Base-by-base conservation (phyloP, 2,888 invertebrate species). In the Drosophila aldrichi region DNA sequence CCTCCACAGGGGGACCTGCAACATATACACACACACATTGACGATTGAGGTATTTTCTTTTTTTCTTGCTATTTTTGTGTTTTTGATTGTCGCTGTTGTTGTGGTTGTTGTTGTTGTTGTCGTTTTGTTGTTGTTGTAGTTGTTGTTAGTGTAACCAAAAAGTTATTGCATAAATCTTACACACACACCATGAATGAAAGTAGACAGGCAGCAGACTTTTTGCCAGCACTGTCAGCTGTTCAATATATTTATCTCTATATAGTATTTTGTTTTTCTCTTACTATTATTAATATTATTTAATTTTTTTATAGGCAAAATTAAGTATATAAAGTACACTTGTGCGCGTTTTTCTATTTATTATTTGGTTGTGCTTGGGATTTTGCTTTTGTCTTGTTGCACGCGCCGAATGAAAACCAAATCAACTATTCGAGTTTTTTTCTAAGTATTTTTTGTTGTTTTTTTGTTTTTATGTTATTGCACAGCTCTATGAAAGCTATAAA, bases 1-100 rank as follows among this genome's bases (percentile, higher is more conserved):
- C 98, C 94, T 97, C 97, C 95, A 98, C 98, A 93, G 98, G 97
- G 94, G 97, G 96, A 96, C 97, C 98, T 98, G 96, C 94, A 97
- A 96, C 92, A 93, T 92, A 93, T 91, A 91, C 86, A 91, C 84
- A 92, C 91, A 91, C 91, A 91, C 91, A 54, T 54, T 91, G 56
- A 56, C 86, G 87, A 77, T 92, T 91, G 90, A 91, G 79, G 82
- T 72, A 62, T 69, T 74, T 75, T 74, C 55, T 61, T 68, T 57
- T 49, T 58, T 68, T 55, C 48, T 36, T 68, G 55, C 52, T 70
- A 63, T 61, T 62, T 49, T 34, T 51, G 51, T 51, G 25, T 40
- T 40, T 54, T 40, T 54, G 12, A 67, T 74, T 64, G 64, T 70
- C 67, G 44, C 22, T 44, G 57, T 58, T 46, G 44, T 57, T 72